Conservation (phyloP, 2,797 vertebrate genomes). For the Remorina albescens region DNA sequence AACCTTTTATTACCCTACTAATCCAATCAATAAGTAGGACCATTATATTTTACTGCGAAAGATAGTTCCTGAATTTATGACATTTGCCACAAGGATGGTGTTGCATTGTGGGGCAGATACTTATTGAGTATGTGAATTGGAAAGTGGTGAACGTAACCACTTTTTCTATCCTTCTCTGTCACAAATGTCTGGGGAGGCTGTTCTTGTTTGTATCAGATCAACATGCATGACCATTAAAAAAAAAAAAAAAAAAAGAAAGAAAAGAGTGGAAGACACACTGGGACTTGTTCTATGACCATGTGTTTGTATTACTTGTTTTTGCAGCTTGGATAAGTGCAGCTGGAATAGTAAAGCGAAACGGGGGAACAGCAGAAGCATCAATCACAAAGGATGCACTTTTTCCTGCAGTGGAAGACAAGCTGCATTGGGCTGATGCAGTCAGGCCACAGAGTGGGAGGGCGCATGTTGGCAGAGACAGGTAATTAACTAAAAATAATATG, state of each 20-base stretch:
- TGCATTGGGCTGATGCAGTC: constrained; percentile 62
- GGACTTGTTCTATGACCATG: constrained; percentile 53
- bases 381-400: constrained; percentile 71
- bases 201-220: constrained; percentile 27
- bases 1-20: constrained; percentile 73
- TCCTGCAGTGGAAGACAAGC: constrained; percentile 69
- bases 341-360: constrained; percentile 60
- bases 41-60: constrained; percentile 74
- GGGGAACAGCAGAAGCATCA: constrained; percentile 75
- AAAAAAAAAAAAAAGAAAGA: not conserved
- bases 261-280: constrained; percentile 1
- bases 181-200: constrained; percentile 31
- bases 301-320: constrained; percentile 57
- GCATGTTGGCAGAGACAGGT: constrained; percentile 66
- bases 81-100: constrained; percentile 54
- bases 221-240: not conserved
- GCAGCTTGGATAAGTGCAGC: constrained; percentile 55
- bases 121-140: constrained; percentile 12
- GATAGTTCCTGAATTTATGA: constrained; percentile 55
- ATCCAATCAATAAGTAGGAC: constrained; percentile 70
- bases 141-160: not conserved
- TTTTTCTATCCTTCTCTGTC: constrained; percentile 9
- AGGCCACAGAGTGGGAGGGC: constrained; percentile 57
- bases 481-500: constrained; percentile 79
- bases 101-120: constrained; percentile 3